phyloP scores from a whole-genome alignment of 23 tunicate genomes.

The Phallusia fumigata region DNA sequence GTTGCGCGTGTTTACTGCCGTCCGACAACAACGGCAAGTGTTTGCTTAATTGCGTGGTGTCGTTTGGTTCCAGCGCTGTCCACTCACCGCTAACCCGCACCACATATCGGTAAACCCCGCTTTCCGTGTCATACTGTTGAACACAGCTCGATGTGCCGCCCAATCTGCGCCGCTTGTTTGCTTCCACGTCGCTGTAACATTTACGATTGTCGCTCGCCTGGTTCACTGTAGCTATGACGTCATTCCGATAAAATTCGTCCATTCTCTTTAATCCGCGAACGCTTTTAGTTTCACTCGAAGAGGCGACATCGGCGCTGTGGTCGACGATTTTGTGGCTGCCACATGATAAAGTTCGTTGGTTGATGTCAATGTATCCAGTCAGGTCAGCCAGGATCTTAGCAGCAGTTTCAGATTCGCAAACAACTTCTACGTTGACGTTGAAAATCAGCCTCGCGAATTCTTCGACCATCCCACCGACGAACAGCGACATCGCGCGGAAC shows the following conservation, averaged over 20 bases:
- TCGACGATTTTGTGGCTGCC: background rate
- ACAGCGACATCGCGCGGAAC: slow-evolving; percentile 24
- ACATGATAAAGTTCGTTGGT: background rate
- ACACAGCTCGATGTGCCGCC: background rate
- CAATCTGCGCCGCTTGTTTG: slow-evolving; percentile 1
- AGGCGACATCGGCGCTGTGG: no score
- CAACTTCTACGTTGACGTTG: slow-evolving; percentile 16
- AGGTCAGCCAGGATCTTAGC: slow-evolving; percentile 18
- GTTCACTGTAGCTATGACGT: no score
- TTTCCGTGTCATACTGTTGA: background rate
- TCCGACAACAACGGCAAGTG: no score
- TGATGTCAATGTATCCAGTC: background rate
- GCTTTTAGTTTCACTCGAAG: background rate
- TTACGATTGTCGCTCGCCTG: background rate
- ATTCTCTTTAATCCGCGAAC: no score
- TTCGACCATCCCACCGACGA: slow-evolving; percentile 27
- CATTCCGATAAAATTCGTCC: no score
- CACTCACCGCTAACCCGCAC: no score
- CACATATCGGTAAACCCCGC: background rate
- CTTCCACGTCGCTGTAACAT: background rate
- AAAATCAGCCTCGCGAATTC: slow-evolving; percentile 30
- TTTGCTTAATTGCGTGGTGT: no score
- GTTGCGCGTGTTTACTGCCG: no score
- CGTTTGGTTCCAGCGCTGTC: no score
- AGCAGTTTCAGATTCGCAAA: slow-evolving; percentile 26